These are phyloP conservation scores for Prosapia bicincta DNA, from an alignment of 2,888 invertebrate species.

Conservation along the genomic window DNA sequence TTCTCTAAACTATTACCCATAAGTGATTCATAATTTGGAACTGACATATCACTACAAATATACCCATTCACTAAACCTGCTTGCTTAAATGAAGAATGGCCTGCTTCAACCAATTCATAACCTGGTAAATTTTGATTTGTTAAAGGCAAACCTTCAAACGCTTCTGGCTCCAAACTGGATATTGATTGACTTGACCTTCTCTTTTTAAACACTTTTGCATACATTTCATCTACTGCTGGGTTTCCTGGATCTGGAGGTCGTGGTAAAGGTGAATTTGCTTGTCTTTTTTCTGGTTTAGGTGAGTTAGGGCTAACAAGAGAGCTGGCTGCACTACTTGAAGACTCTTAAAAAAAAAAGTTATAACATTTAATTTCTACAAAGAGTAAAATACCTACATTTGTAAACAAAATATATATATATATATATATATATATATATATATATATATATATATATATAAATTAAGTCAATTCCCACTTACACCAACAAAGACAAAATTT, in stretches of 20 bases:
- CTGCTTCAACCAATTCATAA: slow-evolving; percentile 34
- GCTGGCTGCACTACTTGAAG: slow-evolving; percentile 68
- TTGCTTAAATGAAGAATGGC: neutral
- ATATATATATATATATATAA: no score
- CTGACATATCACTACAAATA: slow-evolving; percentile 43
- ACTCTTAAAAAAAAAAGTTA: slow-evolving; percentile 49
- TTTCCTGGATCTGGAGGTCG: slow-evolving; percentile 60
- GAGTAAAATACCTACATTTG: no score
- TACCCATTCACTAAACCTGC: neutral
- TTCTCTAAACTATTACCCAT: slow-evolving; percentile 42
- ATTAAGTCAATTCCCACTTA: no score
- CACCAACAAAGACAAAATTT: no score
- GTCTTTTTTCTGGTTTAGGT: slow-evolving; percentile 85
- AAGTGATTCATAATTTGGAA: slow-evolving; percentile 75
- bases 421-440: no score
- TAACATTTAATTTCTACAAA: no score
- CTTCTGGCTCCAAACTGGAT: slow-evolving; percentile 44
- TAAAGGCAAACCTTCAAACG: neutral
- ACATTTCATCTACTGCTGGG: slow-evolving; percentile 78
- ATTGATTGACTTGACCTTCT: slow-evolving; percentile 39
- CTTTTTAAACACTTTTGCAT: slow-evolving; percentile 81
- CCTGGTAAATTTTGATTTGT: slow-evolving; percentile 44
- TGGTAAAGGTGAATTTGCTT: slow-evolving; percentile 84
- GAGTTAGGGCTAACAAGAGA: slow-evolving; percentile 75
- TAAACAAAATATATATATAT: no score